Conservation (phyloP, 2,888 invertebrate species). For the Invenusta paracnida region DNA sequence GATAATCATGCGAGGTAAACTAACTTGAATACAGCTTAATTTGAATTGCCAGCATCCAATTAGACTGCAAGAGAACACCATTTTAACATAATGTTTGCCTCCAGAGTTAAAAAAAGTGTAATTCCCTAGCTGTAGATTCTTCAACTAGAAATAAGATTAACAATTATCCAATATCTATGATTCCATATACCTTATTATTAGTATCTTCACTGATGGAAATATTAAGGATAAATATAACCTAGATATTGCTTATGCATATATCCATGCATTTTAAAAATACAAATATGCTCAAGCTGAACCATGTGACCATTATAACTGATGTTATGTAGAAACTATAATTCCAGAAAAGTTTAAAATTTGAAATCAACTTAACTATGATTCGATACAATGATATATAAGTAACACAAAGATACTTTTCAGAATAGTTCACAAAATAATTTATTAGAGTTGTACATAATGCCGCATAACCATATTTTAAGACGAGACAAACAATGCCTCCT, state of each 20-base stretch:
- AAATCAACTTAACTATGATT: not conserved
- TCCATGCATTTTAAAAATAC: not conserved
- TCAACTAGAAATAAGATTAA: too few species aligned
- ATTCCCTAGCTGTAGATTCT: too few species aligned
- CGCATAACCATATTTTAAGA: not conserved
- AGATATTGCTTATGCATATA: too few species aligned
- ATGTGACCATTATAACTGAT: not conserved
- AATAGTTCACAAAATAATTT: not conserved
- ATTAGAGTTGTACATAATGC: not conserved
- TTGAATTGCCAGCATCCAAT: too few species aligned
- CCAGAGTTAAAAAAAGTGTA: too few species aligned
- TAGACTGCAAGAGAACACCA: too few species aligned
- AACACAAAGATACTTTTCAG: not conserved
- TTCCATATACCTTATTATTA: too few species aligned
- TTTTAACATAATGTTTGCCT: too few species aligned
- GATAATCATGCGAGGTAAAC: too few species aligned
- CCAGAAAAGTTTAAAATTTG: not conserved
- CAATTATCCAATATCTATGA: too few species aligned
- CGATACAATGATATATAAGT: not conserved
- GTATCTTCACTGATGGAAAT: not conserved
- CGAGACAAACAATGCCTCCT: not conserved
- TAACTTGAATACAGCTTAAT: too few species aligned
- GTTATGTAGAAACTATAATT: not conserved
- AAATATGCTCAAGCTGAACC: not conserved
- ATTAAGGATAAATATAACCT: not conserved